Evolutionary conservation across 2,888 invertebrate genomes (phyloP).

Genomic region (Hoplodrina blanda): DNA sequence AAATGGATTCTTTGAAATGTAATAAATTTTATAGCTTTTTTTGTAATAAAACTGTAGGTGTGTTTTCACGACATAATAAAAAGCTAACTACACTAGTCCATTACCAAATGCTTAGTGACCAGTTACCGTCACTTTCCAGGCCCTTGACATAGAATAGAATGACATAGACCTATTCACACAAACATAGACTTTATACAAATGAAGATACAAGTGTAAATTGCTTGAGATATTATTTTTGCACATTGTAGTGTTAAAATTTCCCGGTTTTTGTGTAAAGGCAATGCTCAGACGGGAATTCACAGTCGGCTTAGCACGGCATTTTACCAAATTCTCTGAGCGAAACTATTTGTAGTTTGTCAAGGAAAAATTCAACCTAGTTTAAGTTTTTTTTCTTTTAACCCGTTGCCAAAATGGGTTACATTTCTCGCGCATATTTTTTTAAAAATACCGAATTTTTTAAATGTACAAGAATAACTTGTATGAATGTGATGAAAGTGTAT

Average conservation of each 20-base stretch:
- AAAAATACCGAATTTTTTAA: background rate
- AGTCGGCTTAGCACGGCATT: conserved; percentile 53
- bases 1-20: conserved; percentile 43
- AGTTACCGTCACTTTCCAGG: conserved; percentile 23
- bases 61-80: conserved; percentile 48
- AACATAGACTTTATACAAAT: conserved; percentile 7
- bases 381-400: background rate
- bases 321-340: conserved; percentile 46
- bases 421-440: background rate
- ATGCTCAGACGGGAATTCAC: conserved; percentile 48
- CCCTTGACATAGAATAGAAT: conserved; percentile 51
- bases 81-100: conserved; percentile 50
- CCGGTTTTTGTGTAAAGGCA: conserved; percentile 4
- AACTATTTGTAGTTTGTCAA: conserved; percentile 26
- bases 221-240: background rate
- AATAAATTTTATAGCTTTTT: conserved; percentile 33
- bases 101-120: conserved; percentile 51
- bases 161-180: conserved; percentile 11
- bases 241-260: conserved; percentile 27
- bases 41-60: conserved; percentile 39
- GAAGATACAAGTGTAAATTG: conserved; percentile 21
- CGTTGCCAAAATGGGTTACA: background rate
- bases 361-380: conserved; percentile 7
- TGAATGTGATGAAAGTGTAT: background rate
- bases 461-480: background rate